Evolutionary conservation across 2,113 vertebrate species (phyloP), one percentile per base, ranked within the genome.

Genomic region (Cyprinus carpio): DNA sequence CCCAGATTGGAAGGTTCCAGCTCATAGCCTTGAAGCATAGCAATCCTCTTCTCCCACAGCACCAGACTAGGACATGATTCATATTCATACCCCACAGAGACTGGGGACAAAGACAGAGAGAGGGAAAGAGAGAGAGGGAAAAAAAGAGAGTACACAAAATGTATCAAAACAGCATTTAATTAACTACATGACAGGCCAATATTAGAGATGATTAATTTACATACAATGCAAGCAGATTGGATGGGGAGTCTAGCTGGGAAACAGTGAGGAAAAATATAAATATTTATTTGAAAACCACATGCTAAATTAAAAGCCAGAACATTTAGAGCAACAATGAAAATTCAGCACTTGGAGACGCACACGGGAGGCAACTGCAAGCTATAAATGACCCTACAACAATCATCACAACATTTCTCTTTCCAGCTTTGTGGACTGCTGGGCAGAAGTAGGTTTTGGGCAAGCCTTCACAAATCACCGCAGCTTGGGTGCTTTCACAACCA

Each of bases 41-140:
- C 95, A 0, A 96, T 99, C 90, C 98, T 96, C 92, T 99, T 99
- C 94, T 99, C 98, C 98, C 98, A 99, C 23, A 98, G 93, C 89
- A 99, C 97, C 85, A 99, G 95, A 67, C 96, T 97, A 78, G 96
- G 96, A 85, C 98, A 99, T 40, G 97, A 98, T 91, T 99, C 98
- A 54, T 99, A 99, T 81, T 99, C 98, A 83, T 97, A 99, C 3
- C 98, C 98, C n/a, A 99, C 97, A 13, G 98, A 99, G 87, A 99
- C 98, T 88, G 34, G 86, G 91, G 75, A 78, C 23, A 69, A 13
- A 79, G 1, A 64, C 37, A 67, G 18, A 29, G 20, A 69, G 56
- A 34, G 51, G 37, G 31, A 34, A 43, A 83, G 29, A 80, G 10
- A 62, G 29, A 82, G 29, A 80, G 10, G 37, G 76, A 20, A 43